Conservation (phyloP, 2,797 vertebrate genomes). For the Triplophysa bombifrons region DNA sequence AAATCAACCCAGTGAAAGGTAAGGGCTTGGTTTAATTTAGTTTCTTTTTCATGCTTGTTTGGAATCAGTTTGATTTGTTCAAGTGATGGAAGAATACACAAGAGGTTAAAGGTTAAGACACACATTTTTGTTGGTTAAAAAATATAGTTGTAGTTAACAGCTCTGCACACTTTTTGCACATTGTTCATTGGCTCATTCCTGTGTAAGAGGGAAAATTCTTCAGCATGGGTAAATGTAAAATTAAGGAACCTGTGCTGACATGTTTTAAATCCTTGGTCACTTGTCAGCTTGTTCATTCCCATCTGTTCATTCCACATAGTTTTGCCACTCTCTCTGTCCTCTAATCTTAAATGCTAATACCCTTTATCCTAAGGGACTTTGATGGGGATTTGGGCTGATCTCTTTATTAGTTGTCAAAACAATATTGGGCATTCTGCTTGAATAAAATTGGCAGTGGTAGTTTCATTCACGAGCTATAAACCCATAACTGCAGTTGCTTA, state of each 20-base stretch:
- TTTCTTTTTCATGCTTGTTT: not conserved
- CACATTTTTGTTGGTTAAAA: not conserved
- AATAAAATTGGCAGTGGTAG: slow-evolving; percentile 27
- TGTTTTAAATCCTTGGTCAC: slow-evolving; percentile 37
- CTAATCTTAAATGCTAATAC: slow-evolving; percentile 31
- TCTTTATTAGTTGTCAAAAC: slow-evolving; percentile 41
- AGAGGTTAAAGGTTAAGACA: not conserved
- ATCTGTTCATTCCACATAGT: slow-evolving; percentile 5
- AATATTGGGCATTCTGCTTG: slow-evolving; percentile 36
- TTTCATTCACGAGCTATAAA: slow-evolving; percentile 11
- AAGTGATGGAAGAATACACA: not conserved
- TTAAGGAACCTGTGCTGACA: slow-evolving; percentile 53
- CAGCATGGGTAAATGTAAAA: slow-evolving; percentile 29
- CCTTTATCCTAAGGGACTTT: slow-evolving; percentile 24
- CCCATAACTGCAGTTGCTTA: slow-evolving; percentile 2
- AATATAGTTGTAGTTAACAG: too few relatives aligned
- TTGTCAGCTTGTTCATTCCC: slow-evolving; percentile 34
- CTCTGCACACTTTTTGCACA: not conserved
- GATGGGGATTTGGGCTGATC: slow-evolving; percentile 12
- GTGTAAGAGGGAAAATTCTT: slow-evolving; percentile 27
- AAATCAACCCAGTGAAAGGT: slow-evolving; percentile 86
- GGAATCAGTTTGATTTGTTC: not conserved
- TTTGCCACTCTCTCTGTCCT: slow-evolving; percentile 15
- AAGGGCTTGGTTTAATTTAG: slow-evolving; percentile 34
- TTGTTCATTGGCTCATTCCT: slow-evolving; percentile 27